Conservation (phyloP, 2,113 vertebrate genomes). For the Penelope pileata region DNA sequence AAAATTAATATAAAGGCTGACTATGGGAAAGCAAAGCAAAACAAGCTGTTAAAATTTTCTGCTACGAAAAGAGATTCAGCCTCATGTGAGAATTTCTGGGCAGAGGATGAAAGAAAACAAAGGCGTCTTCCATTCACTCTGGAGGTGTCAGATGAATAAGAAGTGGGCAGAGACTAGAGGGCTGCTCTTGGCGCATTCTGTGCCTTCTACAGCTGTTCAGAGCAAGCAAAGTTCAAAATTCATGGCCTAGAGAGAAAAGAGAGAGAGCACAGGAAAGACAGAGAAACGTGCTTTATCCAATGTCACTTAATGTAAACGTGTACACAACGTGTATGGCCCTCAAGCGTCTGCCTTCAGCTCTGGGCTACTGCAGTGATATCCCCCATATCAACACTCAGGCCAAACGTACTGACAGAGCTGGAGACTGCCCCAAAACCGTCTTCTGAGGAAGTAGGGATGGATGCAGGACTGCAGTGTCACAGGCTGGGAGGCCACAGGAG, state of each 20-base stretch:
- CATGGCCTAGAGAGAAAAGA: background rate
- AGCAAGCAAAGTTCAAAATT: background rate
- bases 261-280: background rate
- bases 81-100: background rate
- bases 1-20: background rate
- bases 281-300: background rate
- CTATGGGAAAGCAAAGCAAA: background rate
- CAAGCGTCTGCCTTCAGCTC: background rate
- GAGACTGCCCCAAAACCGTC: background rate
- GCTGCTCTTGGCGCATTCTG: slow-evolving; percentile 25
- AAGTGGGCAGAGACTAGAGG: slow-evolving; percentile 8
- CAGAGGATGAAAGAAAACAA: slow-evolving; percentile 35
- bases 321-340: background rate
- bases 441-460: background rate
- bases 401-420: background rate
- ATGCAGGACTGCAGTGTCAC: background rate
- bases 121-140: background rate
- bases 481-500: background rate
- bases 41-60: background rate
- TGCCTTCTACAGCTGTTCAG: slow-evolving; percentile 10
- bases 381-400: background rate
- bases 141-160: slow-evolving; percentile 9
- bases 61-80: background rate
- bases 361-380: background rate
- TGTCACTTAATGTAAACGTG: background rate